These are phyloP conservation scores for Acyrthosiphon pisum DNA, from an alignment of 1,140 invertebrate genomes.

Conservation along the genomic window DNA sequence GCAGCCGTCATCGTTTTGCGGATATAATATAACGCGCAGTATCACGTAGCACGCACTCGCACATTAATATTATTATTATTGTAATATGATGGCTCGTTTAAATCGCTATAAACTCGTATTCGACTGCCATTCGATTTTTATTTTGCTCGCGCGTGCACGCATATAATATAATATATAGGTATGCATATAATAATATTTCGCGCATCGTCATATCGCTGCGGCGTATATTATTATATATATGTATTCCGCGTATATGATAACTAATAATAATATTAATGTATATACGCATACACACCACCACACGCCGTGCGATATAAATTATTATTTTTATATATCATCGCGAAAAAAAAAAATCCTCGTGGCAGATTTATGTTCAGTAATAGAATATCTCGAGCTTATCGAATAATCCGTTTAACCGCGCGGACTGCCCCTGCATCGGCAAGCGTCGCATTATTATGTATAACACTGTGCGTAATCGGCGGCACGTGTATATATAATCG, in stretches of 20 bases:
- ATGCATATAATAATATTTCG: no score
- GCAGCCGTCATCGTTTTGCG: neutral
- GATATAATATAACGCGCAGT: neutral
- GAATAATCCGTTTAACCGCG: constrained; percentile 9
- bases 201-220: neutral
- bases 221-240: neutral
- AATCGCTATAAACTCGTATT: neutral
- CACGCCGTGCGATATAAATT: neutral
- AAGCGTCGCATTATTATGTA: neutral
- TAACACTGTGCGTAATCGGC: constrained; percentile 28
- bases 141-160: neutral
- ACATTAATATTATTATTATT: neutral
- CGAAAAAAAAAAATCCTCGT: neutral
- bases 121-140: neutral
- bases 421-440: neutral
- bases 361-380: constrained; percentile 6
- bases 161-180: neutral
- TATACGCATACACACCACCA: neutral
- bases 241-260: neutral
- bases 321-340: constrained; percentile 9
- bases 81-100: neutral
- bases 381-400: constrained; percentile 41
- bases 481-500: constrained; percentile 25
- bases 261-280: neutral
- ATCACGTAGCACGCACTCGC: neutral